Evolutionary conservation across 2,888 invertebrate species (phyloP), one percentile per base, ranked within the genome.

Genomic region (Parasteatoda lunata): DNA sequence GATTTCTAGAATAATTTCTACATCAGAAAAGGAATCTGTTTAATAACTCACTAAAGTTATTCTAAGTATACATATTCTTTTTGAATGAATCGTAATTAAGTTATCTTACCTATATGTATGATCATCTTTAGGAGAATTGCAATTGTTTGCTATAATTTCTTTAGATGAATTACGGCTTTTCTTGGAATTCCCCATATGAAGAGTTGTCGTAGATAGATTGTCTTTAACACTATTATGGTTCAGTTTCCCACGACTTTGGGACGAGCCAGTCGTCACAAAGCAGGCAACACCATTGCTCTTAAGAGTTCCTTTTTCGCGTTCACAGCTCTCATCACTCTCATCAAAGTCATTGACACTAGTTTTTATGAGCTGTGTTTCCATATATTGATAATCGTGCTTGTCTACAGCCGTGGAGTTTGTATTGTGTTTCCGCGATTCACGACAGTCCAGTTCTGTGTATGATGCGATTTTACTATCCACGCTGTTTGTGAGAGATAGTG

Each of bases 121-220:
- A 89, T 93, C 93, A 76, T 88, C 93, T 90, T 93, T 91, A 49
- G 90, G 90, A 82, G 88, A 78, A 73, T 86, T 85, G 64, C 90
- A 85, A 79, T 88, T 89, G 69, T 92, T 92, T 68, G 91, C 91
- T 68, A 91, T 90, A 88, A 90, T 91, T 81, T 93, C 93, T 86
- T 91, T 91, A 69, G 92, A 90, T 80, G 91, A 90, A 91, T 92
- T 92, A 83, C 92, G 93, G 89, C 93, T 93, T 91, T 93, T 93
- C 93, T 91, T 93, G 45, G 81, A 78, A 59, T 52, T 68, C 9
- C 84, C 81, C 15, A 77, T 70, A 49, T 84, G 76, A n/a, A 81
- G 71, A 64, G 70, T 71, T 48, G 75, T 65, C 7, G 75, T 54
- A 5, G 81, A 47, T 15, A 85, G 82, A 86, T 82, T 88, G 82